phyloP scores from a whole-genome alignment of 1,140 invertebrate genomes.

The Drosophila sp. region DNA sequence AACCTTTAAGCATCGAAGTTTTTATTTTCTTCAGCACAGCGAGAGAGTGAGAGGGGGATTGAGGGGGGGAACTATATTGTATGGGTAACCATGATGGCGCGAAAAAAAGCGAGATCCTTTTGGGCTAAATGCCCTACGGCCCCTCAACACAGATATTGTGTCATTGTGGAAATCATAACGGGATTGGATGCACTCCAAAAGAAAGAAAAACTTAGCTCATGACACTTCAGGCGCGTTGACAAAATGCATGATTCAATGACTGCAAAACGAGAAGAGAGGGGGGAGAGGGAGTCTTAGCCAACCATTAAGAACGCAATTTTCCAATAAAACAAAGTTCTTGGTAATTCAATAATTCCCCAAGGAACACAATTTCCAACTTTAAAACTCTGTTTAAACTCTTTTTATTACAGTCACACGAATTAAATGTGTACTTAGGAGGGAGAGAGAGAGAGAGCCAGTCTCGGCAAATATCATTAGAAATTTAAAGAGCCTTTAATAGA shows the following conservation, averaged over 20 bases:
- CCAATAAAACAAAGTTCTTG: no score
- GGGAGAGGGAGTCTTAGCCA: not conserved
- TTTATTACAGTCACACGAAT: no score
- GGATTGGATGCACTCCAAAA: conserved; percentile 61
- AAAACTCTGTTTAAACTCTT: no score
- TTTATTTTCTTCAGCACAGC: conserved; percentile 55
- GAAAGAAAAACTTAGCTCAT: conserved; percentile 47
- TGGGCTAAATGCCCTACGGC: conserved; percentile 12
- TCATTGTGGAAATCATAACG: conserved; percentile 2
- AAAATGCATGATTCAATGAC: conserved; percentile 69
- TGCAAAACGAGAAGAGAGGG: conserved; percentile 29
- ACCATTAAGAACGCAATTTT: conserved; percentile 49
- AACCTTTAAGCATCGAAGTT: conserved; percentile 78
- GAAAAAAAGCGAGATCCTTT: conserved; percentile 3
- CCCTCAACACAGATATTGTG: conserved; percentile 19
- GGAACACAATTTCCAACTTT: no score
- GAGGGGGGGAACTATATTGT: conserved; percentile 20
- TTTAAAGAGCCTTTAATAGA: no score
- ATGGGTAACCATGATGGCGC: not conserved
- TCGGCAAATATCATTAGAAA: no score
- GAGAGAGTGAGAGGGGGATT: conserved; percentile 26
- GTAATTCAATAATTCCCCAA: no score
- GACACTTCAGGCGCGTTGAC: conserved; percentile 27
- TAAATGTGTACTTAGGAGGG: no score
- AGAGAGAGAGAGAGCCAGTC: no score